Evolutionary conservation across 2,113 vertebrate species (phyloP).

Genomic region (Pelusios castaneus): DNA sequence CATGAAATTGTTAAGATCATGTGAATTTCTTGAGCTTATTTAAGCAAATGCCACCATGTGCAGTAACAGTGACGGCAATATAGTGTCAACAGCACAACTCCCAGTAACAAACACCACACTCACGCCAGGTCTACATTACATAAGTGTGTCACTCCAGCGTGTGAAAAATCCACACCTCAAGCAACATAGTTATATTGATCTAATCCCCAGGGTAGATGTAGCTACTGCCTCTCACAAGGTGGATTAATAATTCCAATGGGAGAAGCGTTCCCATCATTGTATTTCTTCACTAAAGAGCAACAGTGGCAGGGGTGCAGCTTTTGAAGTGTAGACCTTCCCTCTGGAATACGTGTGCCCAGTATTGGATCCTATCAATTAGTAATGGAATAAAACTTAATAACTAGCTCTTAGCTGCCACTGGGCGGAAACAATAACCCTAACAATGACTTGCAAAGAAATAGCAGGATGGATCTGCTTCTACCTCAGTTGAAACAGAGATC

Average conservation of each 20-base stretch:
- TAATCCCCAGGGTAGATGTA: not conserved
- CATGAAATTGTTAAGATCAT: not conserved
- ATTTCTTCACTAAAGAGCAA: not conserved
- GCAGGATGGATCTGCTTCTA: not conserved
- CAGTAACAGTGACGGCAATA: not conserved
- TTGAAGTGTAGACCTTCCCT: not conserved
- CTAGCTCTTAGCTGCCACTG: not conserved
- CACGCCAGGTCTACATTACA: not conserved
- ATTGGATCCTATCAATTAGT: not conserved
- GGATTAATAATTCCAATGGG: not conserved
- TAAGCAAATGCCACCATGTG: not conserved
- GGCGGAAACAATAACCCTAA: slow-evolving; percentile 28
- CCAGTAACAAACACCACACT: not conserved
- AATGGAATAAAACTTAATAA: not conserved
- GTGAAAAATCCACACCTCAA: not conserved
- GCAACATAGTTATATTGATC: not conserved
- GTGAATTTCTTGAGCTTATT: not conserved
- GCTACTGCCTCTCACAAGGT: not conserved
- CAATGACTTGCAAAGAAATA: slow-evolving; percentile 35
- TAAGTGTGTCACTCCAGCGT: too few relatives aligned
- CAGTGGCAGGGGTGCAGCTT: not conserved
- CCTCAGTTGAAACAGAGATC: slow-evolving; percentile 57
- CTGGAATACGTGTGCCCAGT: accelerated
- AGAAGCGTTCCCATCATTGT: not conserved
- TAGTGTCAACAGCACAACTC: not conserved